Percentiles rank a stretch among this genome's conserved stretches.
Conservation (phyloP, 2,113 vertebrate genomes). For the Larimichthys crocea region DNA sequence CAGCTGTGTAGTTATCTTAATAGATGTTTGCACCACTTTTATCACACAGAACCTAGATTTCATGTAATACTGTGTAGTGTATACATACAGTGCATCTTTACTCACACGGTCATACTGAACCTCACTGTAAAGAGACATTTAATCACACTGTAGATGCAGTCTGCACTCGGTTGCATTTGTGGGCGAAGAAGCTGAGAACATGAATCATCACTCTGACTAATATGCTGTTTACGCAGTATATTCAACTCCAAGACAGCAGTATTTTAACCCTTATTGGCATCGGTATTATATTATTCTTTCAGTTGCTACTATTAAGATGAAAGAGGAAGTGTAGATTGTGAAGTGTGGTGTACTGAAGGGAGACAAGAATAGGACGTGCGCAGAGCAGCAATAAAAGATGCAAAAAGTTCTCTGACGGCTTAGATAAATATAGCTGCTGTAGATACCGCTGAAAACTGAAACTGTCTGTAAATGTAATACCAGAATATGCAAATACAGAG, state of each 20-base stretch:
- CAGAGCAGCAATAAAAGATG: conserved; percentile 28
- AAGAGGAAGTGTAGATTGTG: conserved; percentile 3
- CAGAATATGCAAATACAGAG: conserved; percentile 3
- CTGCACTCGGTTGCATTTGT: conserved; percentile 49
- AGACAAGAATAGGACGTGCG: conserved; percentile 19
- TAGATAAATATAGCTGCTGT: neutral
- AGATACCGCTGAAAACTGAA: neutral
- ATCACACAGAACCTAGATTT: neutral
- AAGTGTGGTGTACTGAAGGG: neutral
- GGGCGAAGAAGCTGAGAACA: conserved; percentile 44
- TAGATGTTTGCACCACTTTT: neutral
- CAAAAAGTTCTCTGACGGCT: conserved; percentile 15
- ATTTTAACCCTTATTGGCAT: conserved; percentile 29
- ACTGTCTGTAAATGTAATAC: neutral
- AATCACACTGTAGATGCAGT: conserved; percentile 21
- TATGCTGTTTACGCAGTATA: conserved; percentile 30
- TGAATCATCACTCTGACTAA: conserved; percentile 66
- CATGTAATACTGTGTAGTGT: neutral
- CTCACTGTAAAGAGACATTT: conserved; percentile 9
- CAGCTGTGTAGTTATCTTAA: neutral
- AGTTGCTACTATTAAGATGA: conserved; percentile 13
- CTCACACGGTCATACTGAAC: neutral
- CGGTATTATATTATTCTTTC: neutral
- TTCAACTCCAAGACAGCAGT: conserved; percentile 6
- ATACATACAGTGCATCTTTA: neutral